Evolutionary conservation across 2,888 invertebrate genomes (phyloP).

Genomic region (Spialia ferax): DNA sequence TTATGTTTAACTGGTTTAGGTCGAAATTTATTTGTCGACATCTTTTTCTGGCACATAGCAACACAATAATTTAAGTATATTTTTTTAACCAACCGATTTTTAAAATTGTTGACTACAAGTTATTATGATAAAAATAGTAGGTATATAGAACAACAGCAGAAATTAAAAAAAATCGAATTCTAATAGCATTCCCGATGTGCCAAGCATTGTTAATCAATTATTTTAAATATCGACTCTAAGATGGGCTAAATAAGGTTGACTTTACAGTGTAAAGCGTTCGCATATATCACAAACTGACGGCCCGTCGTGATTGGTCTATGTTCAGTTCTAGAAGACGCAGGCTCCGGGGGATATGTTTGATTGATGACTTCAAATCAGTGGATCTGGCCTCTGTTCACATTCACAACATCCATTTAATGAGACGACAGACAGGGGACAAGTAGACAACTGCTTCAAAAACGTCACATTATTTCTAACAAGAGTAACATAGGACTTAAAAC

Average conservation of each 20-base stretch:
- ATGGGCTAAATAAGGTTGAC: conserved; percentile 5
- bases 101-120: too few species aligned
- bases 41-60: background rate
- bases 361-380: conserved; percentile 87
- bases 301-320: conserved; percentile 81
- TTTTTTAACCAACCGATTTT: too few species aligned
- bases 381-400: conserved; percentile 74
- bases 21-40: background rate
- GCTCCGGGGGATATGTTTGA: conserved; percentile 74
- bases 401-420: background rate
- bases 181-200: too few species aligned
- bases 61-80: background rate
- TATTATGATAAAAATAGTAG: too few species aligned
- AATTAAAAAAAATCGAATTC: background rate
- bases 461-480: background rate
- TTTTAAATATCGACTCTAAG: conserved; percentile 12
- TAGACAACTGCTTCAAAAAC: conserved; percentile 33
- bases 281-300: conserved; percentile 57
- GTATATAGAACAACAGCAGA: too few species aligned
- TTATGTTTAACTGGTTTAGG: background rate
- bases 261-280: conserved; percentile 40
- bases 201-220: background rate
- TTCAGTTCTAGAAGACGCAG: conserved; percentile 82
- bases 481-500: background rate
- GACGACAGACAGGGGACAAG: conserved; percentile 15